phyloP scores from a whole-genome alignment of 2,888 invertebrate species.

The Dryomyza anilis region DNA sequence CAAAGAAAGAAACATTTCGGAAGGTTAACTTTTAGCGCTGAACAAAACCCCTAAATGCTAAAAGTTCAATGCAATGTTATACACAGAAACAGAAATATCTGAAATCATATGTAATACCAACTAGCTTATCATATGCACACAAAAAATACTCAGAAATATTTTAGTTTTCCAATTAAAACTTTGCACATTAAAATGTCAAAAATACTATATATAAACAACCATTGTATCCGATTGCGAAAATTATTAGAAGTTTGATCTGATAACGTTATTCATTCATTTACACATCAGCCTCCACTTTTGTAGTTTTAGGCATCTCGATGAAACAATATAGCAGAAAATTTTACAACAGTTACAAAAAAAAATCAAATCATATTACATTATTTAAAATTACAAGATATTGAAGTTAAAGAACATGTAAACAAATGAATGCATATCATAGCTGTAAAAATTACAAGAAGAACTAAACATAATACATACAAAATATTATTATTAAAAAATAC shows the following conservation, averaged over 20 bases:
- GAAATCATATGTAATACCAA: neutral
- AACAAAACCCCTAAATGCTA: slow-evolving; percentile 25
- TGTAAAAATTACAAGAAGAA: slow-evolving; percentile 71
- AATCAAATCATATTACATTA: neutral
- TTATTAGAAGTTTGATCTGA: too few species aligned
- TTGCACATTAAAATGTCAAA: neutral
- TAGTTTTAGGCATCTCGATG: slow-evolving; percentile 7
- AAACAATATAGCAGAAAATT: slow-evolving; percentile 16
- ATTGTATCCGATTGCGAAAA: too few species aligned
- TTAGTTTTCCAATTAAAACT: neutral
- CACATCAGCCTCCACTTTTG: slow-evolving; percentile 1
- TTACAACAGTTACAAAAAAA: slow-evolving; percentile 37
- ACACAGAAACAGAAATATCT: neutral
- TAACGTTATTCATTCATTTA: too few species aligned
- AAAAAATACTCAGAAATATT: too few species aligned
- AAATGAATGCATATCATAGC: slow-evolving; percentile 86
- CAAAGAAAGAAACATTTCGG: slow-evolving; percentile 52
- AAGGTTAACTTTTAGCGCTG: slow-evolving; percentile 45
- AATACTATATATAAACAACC: neutral
- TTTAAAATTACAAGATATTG: slow-evolving; percentile 37
- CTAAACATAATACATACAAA: slow-evolving; percentile 43
- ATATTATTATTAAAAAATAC: slow-evolving; percentile 29
- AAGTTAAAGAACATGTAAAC: slow-evolving; percentile 39
- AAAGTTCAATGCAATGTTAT: slow-evolving; percentile 14
- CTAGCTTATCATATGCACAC: neutral